Evolutionary conservation across 2,113 vertebrate species (phyloP).

Genomic region (Menidia beryllina): DNA sequence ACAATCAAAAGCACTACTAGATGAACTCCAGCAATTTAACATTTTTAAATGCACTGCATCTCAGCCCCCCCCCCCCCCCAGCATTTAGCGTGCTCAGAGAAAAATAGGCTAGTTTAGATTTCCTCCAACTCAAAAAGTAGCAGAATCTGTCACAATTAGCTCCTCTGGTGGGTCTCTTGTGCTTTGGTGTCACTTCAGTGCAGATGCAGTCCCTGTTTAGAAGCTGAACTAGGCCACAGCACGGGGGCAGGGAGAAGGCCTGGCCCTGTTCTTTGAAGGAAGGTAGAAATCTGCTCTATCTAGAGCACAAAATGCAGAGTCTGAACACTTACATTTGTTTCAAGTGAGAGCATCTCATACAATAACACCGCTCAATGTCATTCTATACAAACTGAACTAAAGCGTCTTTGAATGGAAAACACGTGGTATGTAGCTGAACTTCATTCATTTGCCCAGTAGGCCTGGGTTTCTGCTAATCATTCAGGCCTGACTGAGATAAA

Average conservation of each 20-base stretch:
- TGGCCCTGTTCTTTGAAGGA: conserved; percentile 54
- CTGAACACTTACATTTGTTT: background rate
- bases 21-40: background rate
- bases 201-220: conserved; percentile 58
- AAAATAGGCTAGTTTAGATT: conserved; percentile 3
- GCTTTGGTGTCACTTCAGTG: conserved; percentile 43
- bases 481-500: no score
- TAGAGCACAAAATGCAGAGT: conserved; percentile 4
- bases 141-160: conserved; percentile 36
- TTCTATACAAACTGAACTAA: background rate
- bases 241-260: conserved; percentile 57
- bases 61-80: no score
- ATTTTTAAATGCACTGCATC: background rate
- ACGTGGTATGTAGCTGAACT: background rate
- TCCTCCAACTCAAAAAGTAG: conserved; percentile 19
- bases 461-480: no score
- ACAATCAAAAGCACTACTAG: background rate
- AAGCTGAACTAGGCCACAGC: conserved; percentile 63
- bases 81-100: background rate
- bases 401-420: background rate
- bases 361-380: background rate
- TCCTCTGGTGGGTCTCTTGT: conserved; percentile 31
- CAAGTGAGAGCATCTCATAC: background rate
- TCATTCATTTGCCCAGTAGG: no score
- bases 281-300: conserved; percentile 20